Evolutionary conservation across 2,797 vertebrate species (phyloP), one percentile per base, ranked within the genome.

Genomic region (Alfaro cultratus): DNA sequence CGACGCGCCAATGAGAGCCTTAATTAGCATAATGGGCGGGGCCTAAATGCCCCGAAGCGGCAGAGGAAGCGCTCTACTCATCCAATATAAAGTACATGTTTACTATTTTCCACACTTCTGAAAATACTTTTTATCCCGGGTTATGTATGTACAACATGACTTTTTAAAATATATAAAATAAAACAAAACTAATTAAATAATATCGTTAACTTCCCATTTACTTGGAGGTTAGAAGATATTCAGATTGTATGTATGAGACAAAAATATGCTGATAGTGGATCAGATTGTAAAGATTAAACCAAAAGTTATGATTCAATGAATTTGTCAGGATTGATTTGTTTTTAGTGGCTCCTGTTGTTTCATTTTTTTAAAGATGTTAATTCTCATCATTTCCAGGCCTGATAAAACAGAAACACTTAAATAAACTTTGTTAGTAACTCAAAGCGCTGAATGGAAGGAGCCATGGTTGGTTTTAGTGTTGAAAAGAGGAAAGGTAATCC

Each of bases 21-120:
- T 94, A 83, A 97, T 98, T 98, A 97, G 97, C 98, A 99, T 98
- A 97, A 97, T 89, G 96, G 97, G 98, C 95, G 97, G 96, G 96
- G 96, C 88, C 93, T 95, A 73, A 74, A 80, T 76, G 83, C 85
- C 78, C 88, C 71, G 67, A 80, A 73, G 71, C 83, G 73, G 73
- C 84, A 83, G 87, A 73, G 46, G 47, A 49, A 60, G 31, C 26
- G 68, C 81, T 70, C 84, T 3, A 88, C 93, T 91, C 86, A 92
- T 91, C 96, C 96, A 95, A 96, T 94, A 83, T 91, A 94, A 90
- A 95, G 93, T 95, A 94, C 95, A 95, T 94, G 94, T 95, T 92
- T 95, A 95, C 94, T 93, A 94, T 95, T 95, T 67, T 96, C 95
- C 95, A 97, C 94, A 94, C 95, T 93, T 95, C 94, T 94, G 93